Conservation (phyloP, 2,888 invertebrate species). For the Spilarctia lutea region DNA sequence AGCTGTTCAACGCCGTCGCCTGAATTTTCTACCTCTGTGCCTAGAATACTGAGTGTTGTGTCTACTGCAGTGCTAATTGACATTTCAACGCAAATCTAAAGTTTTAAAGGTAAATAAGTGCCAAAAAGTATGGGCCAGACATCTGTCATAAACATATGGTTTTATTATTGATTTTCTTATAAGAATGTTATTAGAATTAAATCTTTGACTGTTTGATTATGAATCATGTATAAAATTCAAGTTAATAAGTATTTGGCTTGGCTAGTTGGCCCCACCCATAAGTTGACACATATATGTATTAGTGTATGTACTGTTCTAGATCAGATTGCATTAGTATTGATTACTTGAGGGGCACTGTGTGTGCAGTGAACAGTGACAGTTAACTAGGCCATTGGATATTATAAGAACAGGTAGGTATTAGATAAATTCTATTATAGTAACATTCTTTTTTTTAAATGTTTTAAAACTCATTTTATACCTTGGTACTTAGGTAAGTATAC, state of each 20-base stretch:
- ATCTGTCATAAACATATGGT: slow-evolving; percentile 14
- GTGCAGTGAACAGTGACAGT: slow-evolving; percentile 49
- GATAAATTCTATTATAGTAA: background rate
- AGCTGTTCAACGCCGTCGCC: slow-evolving; percentile 33
- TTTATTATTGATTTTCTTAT: background rate
- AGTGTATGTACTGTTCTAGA: slow-evolving; percentile 34
- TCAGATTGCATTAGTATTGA: slow-evolving; percentile 53
- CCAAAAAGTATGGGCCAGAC: background rate
- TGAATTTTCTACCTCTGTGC: slow-evolving; percentile 53
- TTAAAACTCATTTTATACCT: background rate
- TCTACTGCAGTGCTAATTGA: slow-evolving; percentile 28
- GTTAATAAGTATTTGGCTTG: background rate
- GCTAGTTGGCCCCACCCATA: slow-evolving; percentile 41
- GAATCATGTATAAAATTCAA: background rate
- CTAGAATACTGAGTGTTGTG: slow-evolving; percentile 52
- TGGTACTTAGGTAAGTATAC: background rate
- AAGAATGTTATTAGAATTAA: background rate
- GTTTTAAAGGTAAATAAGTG: slow-evolving; percentile 3
- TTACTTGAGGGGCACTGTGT: slow-evolving; percentile 37
- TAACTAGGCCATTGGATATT: slow-evolving; percentile 28
- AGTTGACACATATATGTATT: slow-evolving; percentile 40
- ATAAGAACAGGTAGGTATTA: slow-evolving; percentile 1
- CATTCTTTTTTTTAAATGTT: background rate
- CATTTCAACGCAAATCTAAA: slow-evolving; percentile 8
- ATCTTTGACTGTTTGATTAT: background rate